Evolutionary conservation across 2,888 invertebrate species (phyloP).

Genomic region (Micropterix aruncella): DNA sequence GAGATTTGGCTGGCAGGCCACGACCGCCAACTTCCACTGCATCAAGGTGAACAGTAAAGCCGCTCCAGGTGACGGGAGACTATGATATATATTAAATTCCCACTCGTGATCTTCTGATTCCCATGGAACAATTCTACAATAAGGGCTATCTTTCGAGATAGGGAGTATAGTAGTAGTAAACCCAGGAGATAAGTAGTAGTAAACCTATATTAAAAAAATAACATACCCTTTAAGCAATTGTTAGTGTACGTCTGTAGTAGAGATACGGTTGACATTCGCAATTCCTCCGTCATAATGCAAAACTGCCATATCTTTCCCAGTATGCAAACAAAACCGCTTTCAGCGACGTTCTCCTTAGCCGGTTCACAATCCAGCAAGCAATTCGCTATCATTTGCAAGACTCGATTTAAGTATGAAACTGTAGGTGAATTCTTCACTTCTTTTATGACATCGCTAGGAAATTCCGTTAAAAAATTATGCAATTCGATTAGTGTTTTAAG

Average conservation of each 20-base stretch:
- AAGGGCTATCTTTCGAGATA: too few relatives aligned
- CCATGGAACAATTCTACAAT: too few relatives aligned
- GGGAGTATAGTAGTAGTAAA: too few relatives aligned
- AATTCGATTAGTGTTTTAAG: neutral
- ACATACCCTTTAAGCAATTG: neutral
- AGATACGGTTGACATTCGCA: neutral
- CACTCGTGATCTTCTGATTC: too few relatives aligned
- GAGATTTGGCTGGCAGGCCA: too few relatives aligned
- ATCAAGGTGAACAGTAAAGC: too few relatives aligned
- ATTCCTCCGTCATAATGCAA: neutral
- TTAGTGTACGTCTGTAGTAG: neutral
- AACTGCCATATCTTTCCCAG: neutral
- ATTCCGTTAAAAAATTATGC: neutral
- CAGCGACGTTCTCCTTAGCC: neutral
- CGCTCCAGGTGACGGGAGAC: too few relatives aligned
- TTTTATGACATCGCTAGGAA: neutral
- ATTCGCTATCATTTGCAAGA: neutral
- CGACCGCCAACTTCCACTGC: too few relatives aligned
- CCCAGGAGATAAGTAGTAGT: too few relatives aligned
- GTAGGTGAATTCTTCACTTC: neutral
- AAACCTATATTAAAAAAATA: too few relatives aligned
- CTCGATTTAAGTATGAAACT: neutral
- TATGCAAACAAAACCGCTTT: neutral
- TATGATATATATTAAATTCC: too few relatives aligned
- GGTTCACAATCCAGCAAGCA: neutral